Evolutionary conservation across 2,797 vertebrate species (phyloP).

Genomic region (Anguilla pacifica): DNA sequence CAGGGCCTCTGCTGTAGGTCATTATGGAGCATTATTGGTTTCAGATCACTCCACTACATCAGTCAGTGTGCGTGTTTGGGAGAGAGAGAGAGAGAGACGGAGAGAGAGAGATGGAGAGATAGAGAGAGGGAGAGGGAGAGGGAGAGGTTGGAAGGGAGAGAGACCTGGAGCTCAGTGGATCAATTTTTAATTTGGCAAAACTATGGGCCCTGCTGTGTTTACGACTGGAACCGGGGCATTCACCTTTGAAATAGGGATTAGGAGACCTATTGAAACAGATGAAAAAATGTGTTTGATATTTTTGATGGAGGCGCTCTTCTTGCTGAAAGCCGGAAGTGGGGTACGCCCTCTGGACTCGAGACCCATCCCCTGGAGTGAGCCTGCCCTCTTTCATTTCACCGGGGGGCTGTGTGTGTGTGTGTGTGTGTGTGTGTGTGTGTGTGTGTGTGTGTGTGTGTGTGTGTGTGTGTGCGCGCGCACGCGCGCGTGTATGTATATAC

Average conservation of each 20-base stretch:
- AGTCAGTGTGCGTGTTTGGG: slow-evolving; percentile 10
- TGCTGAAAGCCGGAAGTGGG: not conserved
- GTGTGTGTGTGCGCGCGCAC: too few species aligned
- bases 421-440: too few species aligned
- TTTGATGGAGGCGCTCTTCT: slow-evolving; percentile 24
- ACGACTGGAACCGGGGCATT: slow-evolving; percentile 15
- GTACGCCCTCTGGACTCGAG: not conserved
- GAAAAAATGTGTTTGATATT: slow-evolving; percentile 32
- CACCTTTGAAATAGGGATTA: slow-evolving; percentile 24
- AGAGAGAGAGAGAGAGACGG: not conserved
- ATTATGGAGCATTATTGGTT: slow-evolving; percentile 27
- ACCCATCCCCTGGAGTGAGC: not conserved
- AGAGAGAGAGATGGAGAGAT: not conserved
- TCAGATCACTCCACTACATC: slow-evolving; percentile 24
- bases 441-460: too few species aligned
- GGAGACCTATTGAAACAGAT: slow-evolving; percentile 11
- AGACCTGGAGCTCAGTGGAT: slow-evolving; percentile 26
- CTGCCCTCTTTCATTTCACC: slow-evolving; percentile 4
- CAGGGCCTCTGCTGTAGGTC: not conserved
- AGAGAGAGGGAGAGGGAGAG: not conserved
- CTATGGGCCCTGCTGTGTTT: slow-evolving; percentile 30
- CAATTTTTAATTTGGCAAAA: slow-evolving; percentile 41
- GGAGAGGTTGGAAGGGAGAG: slow-evolving; percentile 7
- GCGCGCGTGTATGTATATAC: too few species aligned
- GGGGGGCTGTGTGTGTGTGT: not conserved